Conservation (phyloP, 2,888 invertebrate genomes). For the Chloromyia formosa region DNA sequence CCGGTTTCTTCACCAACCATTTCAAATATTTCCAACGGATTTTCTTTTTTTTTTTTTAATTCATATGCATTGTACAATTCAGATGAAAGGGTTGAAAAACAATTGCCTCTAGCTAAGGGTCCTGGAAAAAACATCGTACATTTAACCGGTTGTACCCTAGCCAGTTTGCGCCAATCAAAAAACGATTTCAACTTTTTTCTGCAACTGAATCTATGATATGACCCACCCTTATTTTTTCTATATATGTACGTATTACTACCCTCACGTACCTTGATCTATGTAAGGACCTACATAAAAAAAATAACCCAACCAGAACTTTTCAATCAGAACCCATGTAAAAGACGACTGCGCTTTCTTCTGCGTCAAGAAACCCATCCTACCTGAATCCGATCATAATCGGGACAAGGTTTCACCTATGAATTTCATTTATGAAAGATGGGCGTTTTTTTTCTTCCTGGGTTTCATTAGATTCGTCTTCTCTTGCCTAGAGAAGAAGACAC, state of each 20-base stretch:
- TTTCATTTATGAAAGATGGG: not conserved
- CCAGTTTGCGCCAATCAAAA: slow-evolving; percentile 33
- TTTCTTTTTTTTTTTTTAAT: not conserved
- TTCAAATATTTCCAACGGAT: not conserved
- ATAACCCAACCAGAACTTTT: slow-evolving; percentile 1
- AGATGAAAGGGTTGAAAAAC: slow-evolving; percentile 15
- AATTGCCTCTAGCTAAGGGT: not conserved
- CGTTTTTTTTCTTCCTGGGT: not conserved
- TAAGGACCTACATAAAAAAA: not conserved
- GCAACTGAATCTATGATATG: not conserved
- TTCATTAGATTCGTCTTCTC: not conserved
- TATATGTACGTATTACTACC: slow-evolving; percentile 3
- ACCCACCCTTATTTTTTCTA: slow-evolving; percentile 37
- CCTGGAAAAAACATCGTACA: not conserved
- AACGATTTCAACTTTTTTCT: not conserved
- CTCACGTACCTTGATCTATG: not conserved
- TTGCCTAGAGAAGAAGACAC: slow-evolving; percentile 22
- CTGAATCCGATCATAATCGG: not conserved
- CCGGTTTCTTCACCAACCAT: not conserved
- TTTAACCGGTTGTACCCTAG: slow-evolving; percentile 17
- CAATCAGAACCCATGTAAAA: slow-evolving; percentile 3
- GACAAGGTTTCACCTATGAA: slow-evolving; percentile 26
- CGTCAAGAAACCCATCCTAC: slow-evolving; percentile 23
- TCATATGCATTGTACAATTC: not conserved
- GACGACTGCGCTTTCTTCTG: not conserved